Conservation (phyloP, 2,797 vertebrate species). For the Xiphorhynchus erythropygius region DNA sequence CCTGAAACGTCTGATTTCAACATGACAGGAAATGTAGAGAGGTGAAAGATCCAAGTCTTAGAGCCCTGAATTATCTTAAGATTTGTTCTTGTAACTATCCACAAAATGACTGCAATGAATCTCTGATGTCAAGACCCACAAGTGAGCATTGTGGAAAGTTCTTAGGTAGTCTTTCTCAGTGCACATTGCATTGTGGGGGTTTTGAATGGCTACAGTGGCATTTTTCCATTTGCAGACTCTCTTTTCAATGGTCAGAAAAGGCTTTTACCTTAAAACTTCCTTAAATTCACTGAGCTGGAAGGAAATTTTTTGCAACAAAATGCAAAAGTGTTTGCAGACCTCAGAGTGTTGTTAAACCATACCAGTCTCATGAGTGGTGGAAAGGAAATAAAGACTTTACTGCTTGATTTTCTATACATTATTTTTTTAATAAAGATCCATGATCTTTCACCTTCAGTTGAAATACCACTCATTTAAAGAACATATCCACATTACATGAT, state of each 20-base stretch:
- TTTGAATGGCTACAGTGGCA: background rate
- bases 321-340: background rate
- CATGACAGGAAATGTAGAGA: background rate
- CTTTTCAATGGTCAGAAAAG: background rate
- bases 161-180: background rate
- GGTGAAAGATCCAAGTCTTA: background rate
- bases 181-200: accelerated
- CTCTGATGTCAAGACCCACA: background rate
- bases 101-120: background rate
- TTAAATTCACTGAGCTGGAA: background rate
- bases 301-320: background rate
- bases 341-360: background rate
- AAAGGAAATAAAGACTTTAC: background rate
- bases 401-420: background rate
- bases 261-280: background rate
- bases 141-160: background rate
- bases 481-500: background rate
- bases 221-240: background rate
- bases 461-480: background rate
- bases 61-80: background rate
- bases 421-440: background rate
- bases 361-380: background rate
- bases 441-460: background rate
- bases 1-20: background rate
- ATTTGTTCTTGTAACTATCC: background rate